Evolutionary conservation across 30 jellyfish, hydroid and myxozoan genomes (phyloP).

Genomic region (Hydra vulgaris): DNA sequence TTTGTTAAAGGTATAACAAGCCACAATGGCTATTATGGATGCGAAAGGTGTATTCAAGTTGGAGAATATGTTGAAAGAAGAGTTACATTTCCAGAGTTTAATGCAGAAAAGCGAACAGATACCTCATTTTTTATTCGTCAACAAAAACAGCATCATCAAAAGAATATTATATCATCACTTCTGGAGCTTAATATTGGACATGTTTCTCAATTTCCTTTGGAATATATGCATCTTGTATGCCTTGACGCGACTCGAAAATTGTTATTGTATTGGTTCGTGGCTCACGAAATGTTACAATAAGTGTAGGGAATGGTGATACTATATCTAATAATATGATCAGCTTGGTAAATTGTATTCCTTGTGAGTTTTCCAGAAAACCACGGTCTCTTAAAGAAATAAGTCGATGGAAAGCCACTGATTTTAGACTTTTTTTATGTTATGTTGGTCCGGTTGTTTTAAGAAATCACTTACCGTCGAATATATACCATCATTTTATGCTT

Average conservation of each 20-base stretch:
- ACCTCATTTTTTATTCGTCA: background rate
- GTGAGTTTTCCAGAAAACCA: background rate
- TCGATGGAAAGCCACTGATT: background rate
- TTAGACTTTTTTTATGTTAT: background rate
- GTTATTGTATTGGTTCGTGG: background rate
- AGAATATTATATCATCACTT: background rate
- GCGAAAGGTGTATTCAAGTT: background rate
- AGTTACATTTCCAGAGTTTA: background rate
- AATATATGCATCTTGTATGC: background rate
- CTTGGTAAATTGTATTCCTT: background rate
- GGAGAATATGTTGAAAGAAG: background rate
- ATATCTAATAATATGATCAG: background rate
- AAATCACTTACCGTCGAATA: background rate
- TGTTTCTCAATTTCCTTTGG: background rate
- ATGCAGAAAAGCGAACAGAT: background rate
- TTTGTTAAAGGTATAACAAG: background rate
- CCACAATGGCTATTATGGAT: background rate
- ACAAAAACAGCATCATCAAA: background rate
- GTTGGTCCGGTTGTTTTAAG: background rate
- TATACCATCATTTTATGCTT: background rate
- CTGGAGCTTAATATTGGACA: background rate
- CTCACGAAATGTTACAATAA: background rate
- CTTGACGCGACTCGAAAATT: background rate
- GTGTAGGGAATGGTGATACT: background rate
- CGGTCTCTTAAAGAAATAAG: background rate